phyloP scores from a whole-genome alignment of 2,113 vertebrate species.

The Paracyprichromis sp. region DNA sequence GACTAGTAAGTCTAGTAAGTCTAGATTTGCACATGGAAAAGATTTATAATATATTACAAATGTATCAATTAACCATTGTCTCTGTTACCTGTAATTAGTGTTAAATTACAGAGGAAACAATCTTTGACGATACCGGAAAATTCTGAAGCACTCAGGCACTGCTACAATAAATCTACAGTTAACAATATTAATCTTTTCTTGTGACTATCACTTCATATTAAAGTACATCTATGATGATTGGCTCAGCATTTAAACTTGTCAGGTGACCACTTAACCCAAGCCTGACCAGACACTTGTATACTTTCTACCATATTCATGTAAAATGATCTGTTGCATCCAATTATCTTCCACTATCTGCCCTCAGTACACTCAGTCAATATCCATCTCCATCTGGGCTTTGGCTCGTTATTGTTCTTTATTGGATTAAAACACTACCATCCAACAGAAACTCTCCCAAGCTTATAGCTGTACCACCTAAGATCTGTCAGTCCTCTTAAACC shows the following conservation, averaged over 20 bases:
- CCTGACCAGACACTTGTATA: not conserved
- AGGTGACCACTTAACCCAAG: not conserved
- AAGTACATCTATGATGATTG: accelerated
- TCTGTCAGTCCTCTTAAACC: not conserved
- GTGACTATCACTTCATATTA: not conserved
- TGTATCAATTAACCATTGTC: not conserved
- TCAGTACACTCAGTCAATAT: not conserved
- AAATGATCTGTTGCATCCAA: not conserved
- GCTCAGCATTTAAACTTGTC: not conserved
- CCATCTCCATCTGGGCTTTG: not conserved
- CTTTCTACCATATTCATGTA: not conserved
- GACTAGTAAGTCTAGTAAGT: not conserved
- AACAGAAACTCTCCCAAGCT: slow-evolving; percentile 33
- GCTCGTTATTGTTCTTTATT: slow-evolving; percentile 1
- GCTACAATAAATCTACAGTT: not conserved
- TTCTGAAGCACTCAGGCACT: not conserved
- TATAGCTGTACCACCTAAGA: not conserved
- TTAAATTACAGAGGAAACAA: not conserved
- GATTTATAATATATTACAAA: not conserved
- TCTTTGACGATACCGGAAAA: not conserved
- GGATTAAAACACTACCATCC: slow-evolving; percentile 32
- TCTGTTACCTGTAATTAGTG: not conserved
- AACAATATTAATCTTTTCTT: not conserved
- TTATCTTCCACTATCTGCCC: not conserved
- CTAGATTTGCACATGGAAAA: not conserved